A percentile compares a stretch with the other conserved stretches of the same genome.
Evolutionary conservation across 2,888 invertebrate species (phyloP).

Genomic region (Lithophane socia): DNA sequence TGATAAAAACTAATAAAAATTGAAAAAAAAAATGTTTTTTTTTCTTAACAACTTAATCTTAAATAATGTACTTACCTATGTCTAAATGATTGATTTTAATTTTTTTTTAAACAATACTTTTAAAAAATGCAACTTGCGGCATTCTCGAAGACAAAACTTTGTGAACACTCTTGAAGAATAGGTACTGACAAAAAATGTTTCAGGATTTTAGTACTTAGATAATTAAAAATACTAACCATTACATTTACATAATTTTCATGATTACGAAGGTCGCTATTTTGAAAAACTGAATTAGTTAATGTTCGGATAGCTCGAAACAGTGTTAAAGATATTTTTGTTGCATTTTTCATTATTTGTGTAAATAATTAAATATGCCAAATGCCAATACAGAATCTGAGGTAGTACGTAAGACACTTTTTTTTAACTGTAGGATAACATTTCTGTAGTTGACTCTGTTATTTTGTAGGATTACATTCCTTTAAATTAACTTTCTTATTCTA

Average conservation of each 20-base stretch:
- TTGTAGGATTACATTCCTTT: not conserved
- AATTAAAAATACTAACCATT: not conserved
- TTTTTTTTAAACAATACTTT: not conserved
- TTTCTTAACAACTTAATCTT: not conserved
- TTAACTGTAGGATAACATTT: not conserved
- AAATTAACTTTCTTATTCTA: no score
- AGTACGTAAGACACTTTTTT: conserved; percentile 39
- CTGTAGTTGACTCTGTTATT: not conserved
- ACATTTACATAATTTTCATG: not conserved
- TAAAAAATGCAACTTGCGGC: no score
- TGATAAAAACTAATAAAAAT: not conserved
- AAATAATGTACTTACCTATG: not conserved
- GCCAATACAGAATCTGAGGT: conserved; percentile 27
- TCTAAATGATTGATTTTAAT: not conserved
- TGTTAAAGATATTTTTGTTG: not conserved
- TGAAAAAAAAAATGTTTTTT: no score
- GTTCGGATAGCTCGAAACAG: not conserved
- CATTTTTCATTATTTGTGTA: not conserved
- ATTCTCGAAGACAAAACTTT: not conserved
- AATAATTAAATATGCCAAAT: not conserved
- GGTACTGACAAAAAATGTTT: not conserved
- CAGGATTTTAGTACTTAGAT: not conserved
- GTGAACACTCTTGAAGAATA: no score
- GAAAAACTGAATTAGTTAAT: not conserved
- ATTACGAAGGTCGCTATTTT: not conserved